Base-by-base conservation (phyloP, 2,888 invertebrate species). In the Malacosoma neustria region DNA sequence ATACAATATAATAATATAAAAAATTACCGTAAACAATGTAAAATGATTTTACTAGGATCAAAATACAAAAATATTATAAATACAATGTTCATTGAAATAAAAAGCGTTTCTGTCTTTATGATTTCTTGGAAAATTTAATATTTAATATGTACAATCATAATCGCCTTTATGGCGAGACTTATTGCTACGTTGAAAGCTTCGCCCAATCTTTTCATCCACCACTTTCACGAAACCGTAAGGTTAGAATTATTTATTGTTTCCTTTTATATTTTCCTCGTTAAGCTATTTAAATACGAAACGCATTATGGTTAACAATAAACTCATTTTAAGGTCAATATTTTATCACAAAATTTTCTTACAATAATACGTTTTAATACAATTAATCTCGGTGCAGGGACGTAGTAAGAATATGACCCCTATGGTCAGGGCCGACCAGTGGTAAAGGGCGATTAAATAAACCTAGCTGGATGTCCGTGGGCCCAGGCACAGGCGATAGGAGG, bases 151-250 rank as follows among this genome's bases (percentile, higher is more conserved):
- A 39, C 36, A 63, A 54, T 57, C 61, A 62, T 73, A 79, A 79
- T 79, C 76, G 72, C 66, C 71, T 76, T 79, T 74, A 69, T 71
- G 57, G 57, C 57, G 65, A 67, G 70, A 67, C 73, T 75, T 75
- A 72, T 68, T 70, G 72, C 66, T 49, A 49, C 49, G 53, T 57
- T 71, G 64, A 74, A 75, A 79, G 79, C 77, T 67, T 70, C 67
- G 35, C 53, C 49, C 54, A 59, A 60, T 66, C 67, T 68, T 69
- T 77, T 70, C 59, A 65, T 57, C 52, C 60, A 51, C 22, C 57
- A 64, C 63, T 72, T 71, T 68, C 53, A 61, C 61, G 63, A 66
- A 72, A 71, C 69, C 69, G 51, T 66, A 64, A 65, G 62, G 63
- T 58, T 60, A 58, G 61, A 77, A 74, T 76, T 76, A 75, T 75